Evolutionary conservation across 2,888 invertebrate genomes (phyloP), one percentile per base, ranked within the genome.

Genomic region (Anodontia alba): DNA sequence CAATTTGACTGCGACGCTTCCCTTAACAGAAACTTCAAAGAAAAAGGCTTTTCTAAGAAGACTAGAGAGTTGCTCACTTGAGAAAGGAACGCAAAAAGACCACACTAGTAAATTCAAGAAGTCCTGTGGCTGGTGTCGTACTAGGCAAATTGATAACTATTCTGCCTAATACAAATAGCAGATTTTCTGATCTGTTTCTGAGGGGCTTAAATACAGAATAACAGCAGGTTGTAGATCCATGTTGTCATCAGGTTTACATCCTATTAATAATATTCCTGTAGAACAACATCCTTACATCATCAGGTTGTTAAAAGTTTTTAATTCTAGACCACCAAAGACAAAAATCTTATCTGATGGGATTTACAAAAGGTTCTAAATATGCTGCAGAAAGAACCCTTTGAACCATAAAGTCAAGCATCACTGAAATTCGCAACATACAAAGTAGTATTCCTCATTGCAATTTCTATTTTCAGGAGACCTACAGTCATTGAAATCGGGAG

Each of bases 241-340:
- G 79, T 33, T 81, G 0, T 86, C 81, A 20, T 38, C 79, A 31
- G 73, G 75, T 17, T 36, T 81, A 73, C 17, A 67, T 31, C 73
- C 31, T n/a, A 51, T 83, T 36, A 77, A 75, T 42, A 70, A 71
- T 42, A 31, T 23, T 42, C 67, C 42, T 26, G 77, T 83, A 12
- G 82, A 77, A 3, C 76, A 86, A 66, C 81, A 86, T 73, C 86
- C 81, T 23, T 74, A 76, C 76, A 68, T 83, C n/a, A 77, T 78
- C 15, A 57, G 66, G 42, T 49, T 82, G 20, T 46, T 85, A 15
- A 82, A 70, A 49, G 81, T 51, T 8, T 81, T 83, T 54, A 73
- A 83, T 74, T 68, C 73, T 54, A 76, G 85, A 66, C 79, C 84
- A 26, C 76, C 78, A 23, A 20, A 43, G 33, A 36, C 31, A 0